Evolutionary conservation across 2,888 invertebrate species (phyloP).

Genomic region (Netelia virgata): DNA sequence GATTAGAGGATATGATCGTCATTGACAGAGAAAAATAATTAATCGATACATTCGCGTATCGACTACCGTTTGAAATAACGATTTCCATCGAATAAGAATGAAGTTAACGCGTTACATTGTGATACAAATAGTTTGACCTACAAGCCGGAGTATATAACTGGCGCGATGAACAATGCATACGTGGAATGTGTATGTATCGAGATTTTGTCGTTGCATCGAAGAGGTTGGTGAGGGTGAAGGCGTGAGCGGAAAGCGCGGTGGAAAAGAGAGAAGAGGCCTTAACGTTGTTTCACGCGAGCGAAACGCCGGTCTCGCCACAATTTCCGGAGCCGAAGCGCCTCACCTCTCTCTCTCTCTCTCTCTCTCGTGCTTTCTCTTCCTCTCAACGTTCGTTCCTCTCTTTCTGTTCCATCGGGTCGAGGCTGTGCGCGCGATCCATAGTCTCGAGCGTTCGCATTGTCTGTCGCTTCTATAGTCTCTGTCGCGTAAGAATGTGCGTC

Average conservation of each 20-base stretch:
- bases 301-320: constrained; percentile 65
- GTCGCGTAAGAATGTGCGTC: constrained; percentile 66
- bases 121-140: neutral
- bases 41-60: too few species aligned
- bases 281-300: constrained; percentile 61
- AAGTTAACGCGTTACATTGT: neutral
- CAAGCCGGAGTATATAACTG: neutral
- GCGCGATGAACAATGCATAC: neutral
- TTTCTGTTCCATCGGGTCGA: constrained; percentile 10
- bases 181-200: constrained; percentile 5
- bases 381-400: neutral
- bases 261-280: constrained; percentile 46
- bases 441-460: constrained; percentile 61
- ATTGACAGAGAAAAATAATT: too few species aligned
- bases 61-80: too few species aligned
- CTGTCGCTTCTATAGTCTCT: constrained; percentile 63
- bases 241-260: neutral
- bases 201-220: constrained; percentile 22
- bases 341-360: constrained; percentile 16
- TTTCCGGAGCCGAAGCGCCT: constrained; percentile 61
- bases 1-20: too few species aligned
- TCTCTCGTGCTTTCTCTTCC: constrained; percentile 30
- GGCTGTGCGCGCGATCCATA: constrained; percentile 31
- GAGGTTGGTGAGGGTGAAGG: neutral
- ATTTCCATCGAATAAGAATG: neutral